phyloP scores from a whole-genome alignment of 2,797 vertebrate species.

The Characodon lateralis region DNA sequence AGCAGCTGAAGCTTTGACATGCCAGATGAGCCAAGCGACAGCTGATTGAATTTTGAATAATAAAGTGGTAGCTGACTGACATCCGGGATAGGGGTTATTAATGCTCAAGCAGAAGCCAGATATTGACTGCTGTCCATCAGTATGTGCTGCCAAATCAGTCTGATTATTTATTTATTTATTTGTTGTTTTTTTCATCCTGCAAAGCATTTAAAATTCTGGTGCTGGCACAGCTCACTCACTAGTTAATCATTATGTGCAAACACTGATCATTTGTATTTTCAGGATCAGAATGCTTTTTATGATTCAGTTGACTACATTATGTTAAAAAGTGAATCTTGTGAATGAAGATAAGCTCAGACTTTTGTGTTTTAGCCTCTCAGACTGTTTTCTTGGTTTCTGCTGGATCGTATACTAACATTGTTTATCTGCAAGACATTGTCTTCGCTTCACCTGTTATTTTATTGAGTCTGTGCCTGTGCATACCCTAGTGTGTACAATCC shows the following conservation, averaged over 20 bases:
- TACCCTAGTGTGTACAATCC: slow-evolving; percentile 7
- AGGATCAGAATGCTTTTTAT: not conserved
- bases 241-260: slow-evolving; percentile 35
- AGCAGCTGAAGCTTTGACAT: slow-evolving; percentile 39
- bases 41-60: slow-evolving; percentile 45
- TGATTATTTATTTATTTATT: slow-evolving; percentile 43
- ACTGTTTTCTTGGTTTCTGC: not conserved
- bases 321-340: not conserved
- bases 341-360: not conserved
- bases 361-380: not conserved
- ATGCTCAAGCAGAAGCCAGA: slow-evolving; percentile 30
- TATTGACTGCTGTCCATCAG: slow-evolving; percentile 28
- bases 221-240: slow-evolving; percentile 18
- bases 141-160: slow-evolving; percentile 27
- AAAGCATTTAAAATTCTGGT: slow-evolving; percentile 36
- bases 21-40: slow-evolving; percentile 23
- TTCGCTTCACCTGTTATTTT: slow-evolving; percentile 28
- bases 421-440: slow-evolving; percentile 38
- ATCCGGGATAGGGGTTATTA: slow-evolving; percentile 39
- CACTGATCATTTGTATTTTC: slow-evolving; percentile 36
- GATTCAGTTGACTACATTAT: not conserved
- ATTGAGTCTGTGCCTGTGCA: slow-evolving; percentile 13
- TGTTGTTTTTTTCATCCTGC: slow-evolving; percentile 23
- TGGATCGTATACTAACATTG: slow-evolving; percentile 36
- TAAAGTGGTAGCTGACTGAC: slow-evolving; percentile 50